A percentile compares a stretch with the other conserved stretches of the same genome.
Conservation (phyloP, 1,140 invertebrate species). For the Nasonia longicornis region DNA sequence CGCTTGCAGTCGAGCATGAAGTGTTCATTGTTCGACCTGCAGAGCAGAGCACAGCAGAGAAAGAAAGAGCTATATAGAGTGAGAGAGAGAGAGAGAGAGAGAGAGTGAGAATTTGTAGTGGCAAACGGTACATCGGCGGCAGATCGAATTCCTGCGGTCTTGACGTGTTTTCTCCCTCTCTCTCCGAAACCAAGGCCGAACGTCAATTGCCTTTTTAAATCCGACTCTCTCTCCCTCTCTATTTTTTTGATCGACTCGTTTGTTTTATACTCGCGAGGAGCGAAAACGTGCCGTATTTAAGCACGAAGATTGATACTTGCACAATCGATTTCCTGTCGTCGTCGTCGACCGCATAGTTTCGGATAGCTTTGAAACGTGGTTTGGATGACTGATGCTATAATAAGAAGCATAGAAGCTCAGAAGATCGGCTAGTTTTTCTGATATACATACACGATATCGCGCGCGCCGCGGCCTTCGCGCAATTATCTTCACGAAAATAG, state of each 20-base stretch:
- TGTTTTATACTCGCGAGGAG: neutral
- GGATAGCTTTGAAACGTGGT: neutral
- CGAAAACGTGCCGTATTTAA: neutral
- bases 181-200: conserved; percentile 6
- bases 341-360: neutral
- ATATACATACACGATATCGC: neutral
- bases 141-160: conserved; percentile 45
- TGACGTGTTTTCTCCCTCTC: conserved; percentile 30
- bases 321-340: neutral
- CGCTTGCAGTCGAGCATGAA: conserved; percentile 42
- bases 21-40: conserved; percentile 40
- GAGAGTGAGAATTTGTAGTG: neutral
- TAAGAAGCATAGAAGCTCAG: neutral
- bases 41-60: neutral
- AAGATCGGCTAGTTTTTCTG: neutral
- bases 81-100: neutral
- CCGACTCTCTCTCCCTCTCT: neutral
- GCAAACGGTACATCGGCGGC: conserved; percentile 42
- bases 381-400: neutral
- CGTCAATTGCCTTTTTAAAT: conserved; percentile 36
- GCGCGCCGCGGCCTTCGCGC: neutral
- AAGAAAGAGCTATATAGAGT: neutral
- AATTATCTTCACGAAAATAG: neutral
- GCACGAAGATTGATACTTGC: neutral
- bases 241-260: conserved; percentile 16